Percentiles rank a stretch among this genome's conserved stretches.
These are phyloP conservation scores for Proterorhinus semilunaris DNA, from an alignment of 2,113 vertebrate genomes.

Conservation along the genomic window DNA sequence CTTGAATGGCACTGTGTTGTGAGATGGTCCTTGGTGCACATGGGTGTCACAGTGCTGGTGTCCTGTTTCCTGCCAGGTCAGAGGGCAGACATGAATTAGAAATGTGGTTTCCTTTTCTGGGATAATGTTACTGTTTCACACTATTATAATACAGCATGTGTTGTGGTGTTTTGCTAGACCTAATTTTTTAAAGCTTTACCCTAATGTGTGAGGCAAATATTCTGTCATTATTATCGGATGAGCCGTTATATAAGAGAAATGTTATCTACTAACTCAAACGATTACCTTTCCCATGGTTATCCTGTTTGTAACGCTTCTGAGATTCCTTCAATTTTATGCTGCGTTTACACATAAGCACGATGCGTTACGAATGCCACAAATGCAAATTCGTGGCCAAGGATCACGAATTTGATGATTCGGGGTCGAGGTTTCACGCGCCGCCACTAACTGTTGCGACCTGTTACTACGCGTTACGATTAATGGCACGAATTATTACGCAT, in stretches of 20 bases:
- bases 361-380: too few species aligned
- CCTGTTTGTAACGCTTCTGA: not conserved
- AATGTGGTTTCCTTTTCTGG: slow-evolving; percentile 30
- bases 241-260: not conserved
- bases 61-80: slow-evolving; percentile 43
- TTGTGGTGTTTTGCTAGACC: slow-evolving; percentile 4
- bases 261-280: not conserved
- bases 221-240: not conserved
- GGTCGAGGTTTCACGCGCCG: too few species aligned
- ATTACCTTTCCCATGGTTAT: not conserved
- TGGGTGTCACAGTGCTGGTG: not conserved
- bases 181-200: not conserved
- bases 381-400: too few species aligned
- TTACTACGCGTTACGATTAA: too few species aligned
- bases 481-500: too few species aligned
- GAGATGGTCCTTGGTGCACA: not conserved
- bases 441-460: too few species aligned
- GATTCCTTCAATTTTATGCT: slow-evolving; percentile 46
- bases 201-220: too few species aligned
- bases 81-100: slow-evolving; percentile 58
- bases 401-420: too few species aligned
- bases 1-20: slow-evolving; percentile 27
- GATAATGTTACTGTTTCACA: slow-evolving; percentile 41
- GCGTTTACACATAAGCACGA: too few species aligned
- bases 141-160: slow-evolving; percentile 9